Evolutionary conservation across 2,797 vertebrate species (phyloP).

Genomic region (Agapornis canus): DNA sequence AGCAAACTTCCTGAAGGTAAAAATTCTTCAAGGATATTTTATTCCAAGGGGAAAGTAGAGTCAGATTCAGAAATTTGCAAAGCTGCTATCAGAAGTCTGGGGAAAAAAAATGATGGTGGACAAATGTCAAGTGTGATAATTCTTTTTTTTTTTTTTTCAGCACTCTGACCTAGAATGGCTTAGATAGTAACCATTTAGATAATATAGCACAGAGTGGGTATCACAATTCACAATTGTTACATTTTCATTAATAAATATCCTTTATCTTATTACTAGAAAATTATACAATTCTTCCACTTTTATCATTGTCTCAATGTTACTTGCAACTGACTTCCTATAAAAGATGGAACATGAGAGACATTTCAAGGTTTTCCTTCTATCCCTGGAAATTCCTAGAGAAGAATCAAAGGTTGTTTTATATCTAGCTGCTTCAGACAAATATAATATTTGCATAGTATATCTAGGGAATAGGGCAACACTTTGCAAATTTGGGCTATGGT

Average conservation of each 20-base stretch:
- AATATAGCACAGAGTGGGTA: accelerated
- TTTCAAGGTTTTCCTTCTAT: neutral
- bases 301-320: neutral
- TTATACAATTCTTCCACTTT: neutral
- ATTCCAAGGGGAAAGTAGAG: neutral
- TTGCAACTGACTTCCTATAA: neutral
- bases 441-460: neutral
- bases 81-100: neutral
- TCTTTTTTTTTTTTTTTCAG: neutral
- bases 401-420: neutral
- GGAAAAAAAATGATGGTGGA: neutral
- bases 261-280: neutral
- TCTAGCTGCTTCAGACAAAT: neutral
- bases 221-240: neutral
- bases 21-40: neutral
- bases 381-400: neutral
- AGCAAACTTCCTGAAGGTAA: neutral
- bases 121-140: neutral
- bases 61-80: neutral
- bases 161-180: neutral
- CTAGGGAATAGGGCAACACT: neutral
- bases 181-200: neutral
- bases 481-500: neutral
- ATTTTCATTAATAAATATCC: neutral
- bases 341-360: neutral